Percentiles rank a stretch among this genome's conserved stretches.
Conservation (phyloP, 2,888 invertebrate genomes). For the Rhagonycha fulva region DNA sequence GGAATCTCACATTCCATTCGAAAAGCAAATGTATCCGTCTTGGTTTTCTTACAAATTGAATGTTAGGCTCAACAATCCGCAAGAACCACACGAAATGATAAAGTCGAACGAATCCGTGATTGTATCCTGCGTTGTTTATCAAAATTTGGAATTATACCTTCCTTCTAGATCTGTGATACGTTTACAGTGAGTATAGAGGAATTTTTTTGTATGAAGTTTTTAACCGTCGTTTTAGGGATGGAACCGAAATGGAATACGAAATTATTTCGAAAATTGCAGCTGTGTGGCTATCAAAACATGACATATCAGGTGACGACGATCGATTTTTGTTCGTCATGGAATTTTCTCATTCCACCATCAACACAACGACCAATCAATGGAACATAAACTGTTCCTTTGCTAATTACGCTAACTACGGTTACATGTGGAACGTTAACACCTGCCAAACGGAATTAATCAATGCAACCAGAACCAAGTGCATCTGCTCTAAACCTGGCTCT, state of each 20-base stretch:
- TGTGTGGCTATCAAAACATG: slow-evolving; percentile 47
- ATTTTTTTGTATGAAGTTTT: not conserved
- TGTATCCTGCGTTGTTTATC: slow-evolving; percentile 61
- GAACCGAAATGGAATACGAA: slow-evolving; percentile 69
- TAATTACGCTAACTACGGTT: slow-evolving; percentile 57
- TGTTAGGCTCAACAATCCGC: slow-evolving; percentile 12
- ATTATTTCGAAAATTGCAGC: slow-evolving; percentile 64
- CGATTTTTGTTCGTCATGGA: slow-evolving; percentile 57
- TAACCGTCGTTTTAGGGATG: slow-evolving; percentile 58
- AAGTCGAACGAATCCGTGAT: slow-evolving; percentile 30
- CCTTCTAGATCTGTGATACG: slow-evolving; percentile 66
- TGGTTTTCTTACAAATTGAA: slow-evolving; percentile 39
- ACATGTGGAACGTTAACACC: slow-evolving; percentile 65
- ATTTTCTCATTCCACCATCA: slow-evolving; percentile 57
- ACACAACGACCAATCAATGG: slow-evolving; percentile 55
- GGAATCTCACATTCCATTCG: slow-evolving; percentile 6
- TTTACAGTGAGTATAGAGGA: slow-evolving; percentile 58
- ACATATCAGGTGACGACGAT: slow-evolving; percentile 44
- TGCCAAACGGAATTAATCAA: slow-evolving; percentile 60
- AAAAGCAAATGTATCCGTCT: slow-evolving; percentile 27
- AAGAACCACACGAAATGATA: not conserved
- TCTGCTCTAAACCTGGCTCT: slow-evolving; percentile 66
- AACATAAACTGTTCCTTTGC: slow-evolving; percentile 57
- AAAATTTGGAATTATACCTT: slow-evolving; percentile 65
- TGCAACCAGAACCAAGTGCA: slow-evolving; percentile 61